These are phyloP conservation scores for Mobula hypostoma DNA, from an alignment of 2,113 vertebrate species.

Conservation along the genomic window DNA sequence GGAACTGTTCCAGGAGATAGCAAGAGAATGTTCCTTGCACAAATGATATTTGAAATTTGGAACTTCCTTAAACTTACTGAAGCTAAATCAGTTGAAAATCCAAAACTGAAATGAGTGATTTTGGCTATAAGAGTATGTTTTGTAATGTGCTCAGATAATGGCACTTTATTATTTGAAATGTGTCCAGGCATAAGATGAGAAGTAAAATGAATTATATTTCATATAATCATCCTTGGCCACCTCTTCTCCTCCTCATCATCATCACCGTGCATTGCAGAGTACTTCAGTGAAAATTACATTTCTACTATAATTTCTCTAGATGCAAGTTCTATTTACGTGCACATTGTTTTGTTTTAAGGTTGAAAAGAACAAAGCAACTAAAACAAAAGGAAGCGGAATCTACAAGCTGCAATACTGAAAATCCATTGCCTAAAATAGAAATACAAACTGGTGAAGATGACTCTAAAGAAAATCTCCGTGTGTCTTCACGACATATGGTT, in stretches of 20 bases:
- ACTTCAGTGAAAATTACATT: too few species aligned
- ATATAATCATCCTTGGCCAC: too few species aligned
- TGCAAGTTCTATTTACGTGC: background rate
- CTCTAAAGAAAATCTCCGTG: constrained; percentile 1
- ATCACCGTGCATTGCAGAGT: too few species aligned
- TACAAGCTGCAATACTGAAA: background rate
- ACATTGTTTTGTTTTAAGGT: constrained; percentile 17
- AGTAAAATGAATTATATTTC: too few species aligned
- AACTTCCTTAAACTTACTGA: background rate
- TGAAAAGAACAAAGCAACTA: constrained; percentile 34
- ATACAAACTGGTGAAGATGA: constrained; percentile 15
- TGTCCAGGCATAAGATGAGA: too few species aligned
- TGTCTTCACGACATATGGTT: constrained; percentile 8
- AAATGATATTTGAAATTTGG: background rate
- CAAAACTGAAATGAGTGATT: background rate
- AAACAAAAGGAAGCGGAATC: constrained; percentile 21
- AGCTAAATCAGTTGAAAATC: background rate
- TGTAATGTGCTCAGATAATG: background rate
- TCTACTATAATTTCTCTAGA: background rate
- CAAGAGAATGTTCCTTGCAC: background rate
- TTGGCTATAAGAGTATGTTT: background rate
- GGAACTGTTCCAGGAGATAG: too few species aligned
- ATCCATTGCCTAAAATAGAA: background rate
- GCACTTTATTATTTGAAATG: background rate
- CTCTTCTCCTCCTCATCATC: too few species aligned